These are phyloP conservation scores for Phocoena sinus DNA, from an alignment of 2,113 vertebrate genomes.

Conservation along the genomic window DNA sequence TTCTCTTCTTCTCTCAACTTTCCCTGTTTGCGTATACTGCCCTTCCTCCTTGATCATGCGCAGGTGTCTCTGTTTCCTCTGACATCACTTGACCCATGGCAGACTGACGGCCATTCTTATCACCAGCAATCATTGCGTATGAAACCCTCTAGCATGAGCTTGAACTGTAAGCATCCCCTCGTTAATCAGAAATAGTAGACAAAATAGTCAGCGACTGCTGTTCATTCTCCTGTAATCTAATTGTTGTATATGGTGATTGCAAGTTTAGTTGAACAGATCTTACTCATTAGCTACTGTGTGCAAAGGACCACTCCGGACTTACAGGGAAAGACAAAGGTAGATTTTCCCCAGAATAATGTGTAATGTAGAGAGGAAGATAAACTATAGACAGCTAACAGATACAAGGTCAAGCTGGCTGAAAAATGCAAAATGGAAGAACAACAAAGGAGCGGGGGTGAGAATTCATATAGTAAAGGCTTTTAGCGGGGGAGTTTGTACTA, in stretches of 20 bases:
- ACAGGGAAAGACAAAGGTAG: not conserved
- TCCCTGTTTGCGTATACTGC: not conserved
- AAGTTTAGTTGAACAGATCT: not conserved
- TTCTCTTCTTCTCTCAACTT: not conserved
- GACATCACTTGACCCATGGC: not conserved
- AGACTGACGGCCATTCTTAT: not conserved
- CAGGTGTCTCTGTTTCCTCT: not conserved
- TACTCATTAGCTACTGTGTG: not conserved
- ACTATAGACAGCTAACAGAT: not conserved
- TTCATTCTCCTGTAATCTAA: not conserved
- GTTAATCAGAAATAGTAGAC: not conserved
- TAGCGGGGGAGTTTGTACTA: not conserved
- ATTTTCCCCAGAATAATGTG: not conserved
- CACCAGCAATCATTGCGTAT: not conserved
- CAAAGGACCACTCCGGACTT: not conserved
- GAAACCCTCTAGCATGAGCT: not conserved
- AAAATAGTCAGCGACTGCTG: not conserved
- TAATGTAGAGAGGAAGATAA: not conserved
- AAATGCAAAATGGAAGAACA: not conserved
- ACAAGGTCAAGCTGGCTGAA: not conserved
- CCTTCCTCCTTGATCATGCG: not conserved
- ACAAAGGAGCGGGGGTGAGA: not conserved
- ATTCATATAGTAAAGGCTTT: not conserved
- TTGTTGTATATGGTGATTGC: not conserved
- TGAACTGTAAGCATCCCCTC: not conserved